Evolutionary conservation across 2,797 vertebrate genomes (phyloP).

Genomic region (Australoheros facetus): DNA sequence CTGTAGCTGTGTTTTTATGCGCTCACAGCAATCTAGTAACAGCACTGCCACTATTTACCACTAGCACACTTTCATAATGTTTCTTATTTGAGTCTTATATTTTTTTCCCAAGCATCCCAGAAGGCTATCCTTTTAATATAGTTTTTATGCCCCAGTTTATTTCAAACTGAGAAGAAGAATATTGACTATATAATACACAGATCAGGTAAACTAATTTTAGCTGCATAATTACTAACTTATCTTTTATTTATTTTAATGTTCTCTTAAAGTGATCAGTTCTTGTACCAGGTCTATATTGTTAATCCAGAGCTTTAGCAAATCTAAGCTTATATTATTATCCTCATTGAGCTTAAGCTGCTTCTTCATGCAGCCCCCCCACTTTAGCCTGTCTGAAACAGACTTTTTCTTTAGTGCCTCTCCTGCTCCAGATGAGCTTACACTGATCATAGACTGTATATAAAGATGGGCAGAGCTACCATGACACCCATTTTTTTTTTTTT

Average conservation of each 20-base stretch:
- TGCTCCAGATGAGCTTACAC: neutral
- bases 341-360: neutral
- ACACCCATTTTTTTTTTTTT: neutral
- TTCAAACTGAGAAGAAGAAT: too few relatives aligned
- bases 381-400: too few relatives aligned
- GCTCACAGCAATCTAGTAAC: slow-evolving; percentile 1
- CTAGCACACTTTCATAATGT: slow-evolving; percentile 16
- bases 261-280: neutral
- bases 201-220: neutral
- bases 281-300: neutral
- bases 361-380: neutral
- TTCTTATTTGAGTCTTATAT: neutral
- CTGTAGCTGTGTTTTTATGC: slow-evolving; percentile 25
- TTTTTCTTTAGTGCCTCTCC: neutral
- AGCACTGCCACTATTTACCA: slow-evolving; percentile 2
- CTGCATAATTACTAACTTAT: neutral
- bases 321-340: neutral
- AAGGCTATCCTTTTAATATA: neutral
- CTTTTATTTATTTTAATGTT: neutral
- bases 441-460: slow-evolving; percentile 2
- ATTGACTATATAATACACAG: too few relatives aligned
- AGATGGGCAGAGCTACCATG: neutral
- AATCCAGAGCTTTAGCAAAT: too few relatives aligned
- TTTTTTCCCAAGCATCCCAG: neutral
- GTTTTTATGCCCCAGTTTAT: neutral